A percentile compares a stretch with the other conserved stretches of the same genome.
Conservation (phyloP, 2,113 vertebrate genomes). For the Lathamus discolor region DNA sequence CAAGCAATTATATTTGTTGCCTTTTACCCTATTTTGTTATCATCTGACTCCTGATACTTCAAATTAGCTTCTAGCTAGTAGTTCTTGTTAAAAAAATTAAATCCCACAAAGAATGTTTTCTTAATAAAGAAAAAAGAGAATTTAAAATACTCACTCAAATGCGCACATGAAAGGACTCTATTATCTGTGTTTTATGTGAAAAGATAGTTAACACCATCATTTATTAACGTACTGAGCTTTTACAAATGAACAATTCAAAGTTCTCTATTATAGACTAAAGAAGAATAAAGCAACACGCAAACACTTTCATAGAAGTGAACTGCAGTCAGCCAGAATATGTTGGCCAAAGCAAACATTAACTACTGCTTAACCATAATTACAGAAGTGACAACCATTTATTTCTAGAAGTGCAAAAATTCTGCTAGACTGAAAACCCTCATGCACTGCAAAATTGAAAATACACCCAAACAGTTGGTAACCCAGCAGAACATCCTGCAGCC, state of each 20-base stretch:
- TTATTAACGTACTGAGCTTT: not conserved
- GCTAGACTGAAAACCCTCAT: not conserved
- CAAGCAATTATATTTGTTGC: not conserved
- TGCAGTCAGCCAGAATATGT: not conserved
- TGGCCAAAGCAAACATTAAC: not conserved
- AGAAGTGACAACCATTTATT: not conserved
- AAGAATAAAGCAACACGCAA: not conserved
- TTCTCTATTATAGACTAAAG: not conserved
- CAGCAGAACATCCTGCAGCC: not conserved
- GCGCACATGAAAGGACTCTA: not conserved
- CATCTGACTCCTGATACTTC: not conserved
- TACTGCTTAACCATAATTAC: not conserved
- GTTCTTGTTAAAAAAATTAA: not conserved
- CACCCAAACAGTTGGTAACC: not conserved
- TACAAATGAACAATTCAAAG: not conserved
- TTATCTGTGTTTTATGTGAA: not conserved
- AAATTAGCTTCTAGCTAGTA: not conserved
- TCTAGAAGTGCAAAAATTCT: not conserved
- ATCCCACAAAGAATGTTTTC: not conserved
- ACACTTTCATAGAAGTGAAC: not conserved
- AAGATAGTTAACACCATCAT: slow-evolving; percentile 12
- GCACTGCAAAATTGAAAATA: not conserved
- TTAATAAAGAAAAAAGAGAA: not conserved
- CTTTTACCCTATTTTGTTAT: not conserved
- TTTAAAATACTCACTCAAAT: not conserved